phyloP scores from a whole-genome alignment of 2,113 vertebrate species.

The Rhinoptilus africanus region DNA sequence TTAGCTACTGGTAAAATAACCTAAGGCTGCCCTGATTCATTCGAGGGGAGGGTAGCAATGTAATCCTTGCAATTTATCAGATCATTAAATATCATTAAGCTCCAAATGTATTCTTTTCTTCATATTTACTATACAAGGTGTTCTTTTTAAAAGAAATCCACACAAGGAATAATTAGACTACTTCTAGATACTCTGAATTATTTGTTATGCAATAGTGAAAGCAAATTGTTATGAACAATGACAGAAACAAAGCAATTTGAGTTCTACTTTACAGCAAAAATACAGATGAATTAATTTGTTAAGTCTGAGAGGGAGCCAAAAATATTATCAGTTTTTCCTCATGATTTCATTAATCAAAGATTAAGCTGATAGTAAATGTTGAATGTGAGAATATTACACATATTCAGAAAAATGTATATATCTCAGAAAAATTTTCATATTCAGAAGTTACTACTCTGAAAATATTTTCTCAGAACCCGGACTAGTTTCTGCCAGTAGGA shows the following conservation, averaged over 20 bases:
- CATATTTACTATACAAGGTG: neutral
- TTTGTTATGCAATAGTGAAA: neutral
- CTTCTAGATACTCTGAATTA: neutral
- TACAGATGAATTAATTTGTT: neutral
- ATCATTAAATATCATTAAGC: neutral
- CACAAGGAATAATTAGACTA: neutral
- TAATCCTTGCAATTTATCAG: neutral
- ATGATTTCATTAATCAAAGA: neutral
- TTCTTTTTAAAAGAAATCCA: neutral
- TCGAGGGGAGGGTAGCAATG: neutral
- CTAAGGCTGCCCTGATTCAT: neutral
- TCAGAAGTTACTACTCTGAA: neutral
- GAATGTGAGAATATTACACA: neutral
- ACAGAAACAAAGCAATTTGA: neutral
- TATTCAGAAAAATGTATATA: neutral
- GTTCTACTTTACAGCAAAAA: neutral
- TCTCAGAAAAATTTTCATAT: neutral
- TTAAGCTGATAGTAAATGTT: neutral
- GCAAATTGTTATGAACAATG: neutral
- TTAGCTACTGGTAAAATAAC: neutral
- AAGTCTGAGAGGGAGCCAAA: neutral
- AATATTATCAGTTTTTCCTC: neutral
- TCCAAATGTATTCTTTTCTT: neutral
- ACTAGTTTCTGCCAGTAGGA: neutral
- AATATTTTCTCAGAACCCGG: neutral